Evolutionary conservation across 2,113 vertebrate species (phyloP).

Genomic region (Nipponia nippon): DNA sequence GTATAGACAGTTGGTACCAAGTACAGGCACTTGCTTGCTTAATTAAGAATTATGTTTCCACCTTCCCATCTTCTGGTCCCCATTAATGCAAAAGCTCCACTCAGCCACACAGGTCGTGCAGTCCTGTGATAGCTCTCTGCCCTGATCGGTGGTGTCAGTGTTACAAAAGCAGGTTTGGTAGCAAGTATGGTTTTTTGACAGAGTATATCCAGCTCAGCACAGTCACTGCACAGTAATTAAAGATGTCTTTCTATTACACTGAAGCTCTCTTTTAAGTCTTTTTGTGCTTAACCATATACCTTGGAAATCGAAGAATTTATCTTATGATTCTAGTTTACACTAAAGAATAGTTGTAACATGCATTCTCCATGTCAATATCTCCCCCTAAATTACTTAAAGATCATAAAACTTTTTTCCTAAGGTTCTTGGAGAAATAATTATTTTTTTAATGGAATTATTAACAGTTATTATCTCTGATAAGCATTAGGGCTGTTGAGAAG

Average conservation of each 20-base stretch:
- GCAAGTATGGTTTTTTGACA: not conserved
- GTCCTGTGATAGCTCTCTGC: not conserved
- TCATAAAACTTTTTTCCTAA: not conserved
- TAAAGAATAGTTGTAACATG: not conserved
- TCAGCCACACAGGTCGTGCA: not conserved
- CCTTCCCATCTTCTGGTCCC: not conserved
- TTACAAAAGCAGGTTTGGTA: not conserved
- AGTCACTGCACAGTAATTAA: not conserved
- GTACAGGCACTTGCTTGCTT: not conserved
- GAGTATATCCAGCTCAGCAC: not conserved
- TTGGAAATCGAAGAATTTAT: not conserved
- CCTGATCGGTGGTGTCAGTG: not conserved
- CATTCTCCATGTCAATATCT: not conserved
- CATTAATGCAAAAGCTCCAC: not conserved
- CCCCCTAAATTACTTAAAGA: not conserved
- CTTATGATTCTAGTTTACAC: not conserved
- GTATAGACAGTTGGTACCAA: not conserved
- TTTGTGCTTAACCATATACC: not conserved
- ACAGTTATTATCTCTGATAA: not conserved
- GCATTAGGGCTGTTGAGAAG: not conserved
- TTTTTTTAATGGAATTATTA: not conserved
- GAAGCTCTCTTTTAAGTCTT: not conserved
- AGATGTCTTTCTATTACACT: not conserved
- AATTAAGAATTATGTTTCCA: not conserved
- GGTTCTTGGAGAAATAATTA: not conserved